phyloP scores from a whole-genome alignment of 1,140 invertebrate species.

The Tetraneura akinire region DNA sequence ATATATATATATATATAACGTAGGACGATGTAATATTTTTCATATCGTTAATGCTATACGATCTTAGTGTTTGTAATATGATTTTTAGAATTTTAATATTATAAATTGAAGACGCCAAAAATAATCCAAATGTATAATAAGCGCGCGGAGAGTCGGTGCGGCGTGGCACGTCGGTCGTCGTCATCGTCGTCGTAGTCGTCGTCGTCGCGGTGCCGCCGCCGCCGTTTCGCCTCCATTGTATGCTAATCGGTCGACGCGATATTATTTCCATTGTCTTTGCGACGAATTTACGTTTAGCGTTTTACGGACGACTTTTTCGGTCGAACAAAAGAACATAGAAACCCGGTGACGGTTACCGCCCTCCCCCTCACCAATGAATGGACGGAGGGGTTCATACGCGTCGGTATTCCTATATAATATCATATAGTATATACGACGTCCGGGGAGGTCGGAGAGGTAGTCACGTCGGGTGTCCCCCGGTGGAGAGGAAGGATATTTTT shows the following conservation, averaged over 20 bases:
- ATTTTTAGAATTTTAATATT: no score
- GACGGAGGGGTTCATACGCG: not conserved
- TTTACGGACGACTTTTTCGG: not conserved
- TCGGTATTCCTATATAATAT: no score
- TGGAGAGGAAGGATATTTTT: not conserved
- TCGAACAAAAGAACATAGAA: constrained; percentile 15
- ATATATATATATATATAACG: no score
- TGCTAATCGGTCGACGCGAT: constrained; percentile 7
- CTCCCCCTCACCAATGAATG: no score
- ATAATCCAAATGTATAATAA: not conserved
- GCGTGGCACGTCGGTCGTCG: not conserved
- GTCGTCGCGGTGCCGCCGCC: not conserved
- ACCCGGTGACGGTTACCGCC: not conserved
- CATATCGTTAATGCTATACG: no score
- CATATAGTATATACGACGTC: not conserved
- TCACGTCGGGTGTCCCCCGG: no score
- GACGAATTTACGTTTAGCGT: not conserved
- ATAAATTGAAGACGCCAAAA: no score
- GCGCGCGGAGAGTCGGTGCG: not conserved
- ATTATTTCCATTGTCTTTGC: constrained; percentile 24
- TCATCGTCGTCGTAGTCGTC: no score
- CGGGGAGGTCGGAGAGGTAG: not conserved
- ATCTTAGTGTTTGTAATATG: no score
- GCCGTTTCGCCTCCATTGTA: constrained; percentile 38
- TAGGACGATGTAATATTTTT: no score